A percentile compares a stretch with the other conserved stretches of the same genome.
Evolutionary conservation across 2,797 vertebrate species (phyloP).

Genomic region (Champsocephalus esox): DNA sequence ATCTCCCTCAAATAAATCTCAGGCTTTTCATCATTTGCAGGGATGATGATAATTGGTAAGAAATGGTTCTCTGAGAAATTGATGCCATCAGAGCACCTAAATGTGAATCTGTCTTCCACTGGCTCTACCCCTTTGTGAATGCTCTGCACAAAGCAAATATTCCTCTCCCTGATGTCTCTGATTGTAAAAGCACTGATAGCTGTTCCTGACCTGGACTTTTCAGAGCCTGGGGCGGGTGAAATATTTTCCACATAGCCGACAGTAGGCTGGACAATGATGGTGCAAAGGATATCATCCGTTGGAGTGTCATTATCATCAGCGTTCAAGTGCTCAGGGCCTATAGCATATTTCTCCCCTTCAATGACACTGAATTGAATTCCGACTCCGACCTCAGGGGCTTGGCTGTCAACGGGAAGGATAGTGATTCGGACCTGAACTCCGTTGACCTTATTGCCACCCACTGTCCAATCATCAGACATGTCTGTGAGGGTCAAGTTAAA

Average conservation of each 20-base stretch:
- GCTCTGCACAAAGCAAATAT: constrained; percentile 94
- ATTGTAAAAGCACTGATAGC: constrained; percentile 94
- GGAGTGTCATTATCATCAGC: constrained; percentile 91
- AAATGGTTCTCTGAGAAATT: constrained; percentile 91
- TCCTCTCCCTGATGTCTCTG: constrained; percentile 88
- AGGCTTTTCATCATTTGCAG: constrained; percentile 93
- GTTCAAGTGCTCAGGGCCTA: constrained; percentile 85
- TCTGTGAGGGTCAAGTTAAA: constrained; percentile 95
- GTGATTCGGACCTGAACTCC: constrained; percentile 90
- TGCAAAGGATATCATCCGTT: constrained; percentile 92
- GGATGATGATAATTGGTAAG: constrained; percentile 91
- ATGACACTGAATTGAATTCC: constrained; percentile 86
- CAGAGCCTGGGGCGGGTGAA: constrained; percentile 94
- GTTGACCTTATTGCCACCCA: constrained; percentile 87
- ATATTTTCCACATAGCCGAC: constrained; percentile 95
- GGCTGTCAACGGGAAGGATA: constrained; percentile 93
- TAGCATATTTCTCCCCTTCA: constrained; percentile 89
- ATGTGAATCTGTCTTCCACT: constrained; percentile 91
- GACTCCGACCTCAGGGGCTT: constrained; percentile 89
- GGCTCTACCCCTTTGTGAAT: constrained; percentile 93
- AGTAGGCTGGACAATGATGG: constrained; percentile 90
- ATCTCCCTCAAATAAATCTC: constrained; percentile 92
- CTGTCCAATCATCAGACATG: constrained; percentile 91
- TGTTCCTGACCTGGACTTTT: constrained; percentile 92
- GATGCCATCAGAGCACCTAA: constrained; percentile 94